Base-by-base conservation (phyloP, 2,888 invertebrate genomes). In the Rhamnusium bicolor region DNA sequence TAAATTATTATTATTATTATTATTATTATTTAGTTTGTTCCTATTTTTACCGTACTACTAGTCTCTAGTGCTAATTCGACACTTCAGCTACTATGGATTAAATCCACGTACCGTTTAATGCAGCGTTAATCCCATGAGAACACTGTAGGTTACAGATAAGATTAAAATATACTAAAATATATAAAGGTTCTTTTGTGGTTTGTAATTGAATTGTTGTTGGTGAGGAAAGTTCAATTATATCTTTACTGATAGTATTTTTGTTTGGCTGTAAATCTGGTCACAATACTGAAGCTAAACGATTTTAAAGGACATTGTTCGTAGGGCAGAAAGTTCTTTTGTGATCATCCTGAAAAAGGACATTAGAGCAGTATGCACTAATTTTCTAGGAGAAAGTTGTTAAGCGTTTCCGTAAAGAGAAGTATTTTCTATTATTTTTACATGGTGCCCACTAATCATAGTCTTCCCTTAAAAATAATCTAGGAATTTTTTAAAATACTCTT, bases 181-280 rank as follows among this genome's bases (percentile, higher is more conserved):
- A 67, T 67, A 67, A 67, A 54, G 46, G 29, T 32, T 40, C 53
- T 46, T 67, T 67, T 54, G 53, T 54, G 67, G n/a, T 56, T 32
- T n/a, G 56, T 67, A 67, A 67, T 67, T 67, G 67, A 67, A 67
- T 67, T 56, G 67, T 67, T 56, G 54, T 56, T 40, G 54, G 46
- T 19, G 56, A 54, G 67, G 56, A 67, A 40, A 51, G 32, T 56
- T 56, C 67, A 67, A 67, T 67, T 67, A 67, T 46, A 67, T 24
- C 29, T 19, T 29, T 29, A 32, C 12, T 18, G 65, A 65, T 65
- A 49, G n/a, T 51, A 27, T 65, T 32, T 65, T 29, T 21, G 53
- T 65, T 29, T 18, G 58, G 14, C 14, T 29, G 27, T n/a, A 54
- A 32, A 27, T 32, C 58, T 32, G 32, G 32, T 16, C 32, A 58